These are phyloP conservation scores for Aptenodytes forsteri DNA, from an alignment of 2,113 vertebrate genomes.

Conservation along the genomic window DNA sequence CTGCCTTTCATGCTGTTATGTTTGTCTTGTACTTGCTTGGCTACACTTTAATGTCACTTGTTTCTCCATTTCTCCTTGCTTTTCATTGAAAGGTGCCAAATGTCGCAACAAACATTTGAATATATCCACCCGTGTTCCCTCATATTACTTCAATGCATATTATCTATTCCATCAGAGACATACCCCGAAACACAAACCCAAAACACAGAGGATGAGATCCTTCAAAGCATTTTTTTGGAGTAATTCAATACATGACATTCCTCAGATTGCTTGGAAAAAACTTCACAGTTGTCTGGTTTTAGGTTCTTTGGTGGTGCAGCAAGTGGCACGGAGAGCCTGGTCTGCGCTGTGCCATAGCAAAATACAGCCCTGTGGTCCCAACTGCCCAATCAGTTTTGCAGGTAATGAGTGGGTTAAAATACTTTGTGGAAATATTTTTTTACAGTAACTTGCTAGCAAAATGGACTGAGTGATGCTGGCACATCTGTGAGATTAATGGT, in stretches of 20 bases:
- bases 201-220: neutral
- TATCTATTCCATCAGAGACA: neutral
- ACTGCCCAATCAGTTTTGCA: neutral
- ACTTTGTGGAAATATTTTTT: neutral
- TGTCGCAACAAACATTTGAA: neutral
- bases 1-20: neutral
- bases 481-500: neutral
- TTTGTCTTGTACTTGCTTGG: neutral
- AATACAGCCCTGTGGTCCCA: neutral
- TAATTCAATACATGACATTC: neutral
- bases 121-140: neutral
- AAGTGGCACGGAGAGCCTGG: neutral
- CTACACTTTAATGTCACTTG: neutral
- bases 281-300: fast-evolving
- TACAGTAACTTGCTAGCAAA: neutral
- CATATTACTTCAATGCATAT: neutral
- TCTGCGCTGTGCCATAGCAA: neutral
- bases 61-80: neutral
- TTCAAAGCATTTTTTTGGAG: neutral
- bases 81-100: neutral
- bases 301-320: neutral
- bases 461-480: neutral
- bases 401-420: neutral
- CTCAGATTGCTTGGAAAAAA: neutral
- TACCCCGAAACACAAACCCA: neutral